Evolutionary conservation across 2,113 vertebrate species (phyloP).

Genomic region (Menura novaehollandiae): DNA sequence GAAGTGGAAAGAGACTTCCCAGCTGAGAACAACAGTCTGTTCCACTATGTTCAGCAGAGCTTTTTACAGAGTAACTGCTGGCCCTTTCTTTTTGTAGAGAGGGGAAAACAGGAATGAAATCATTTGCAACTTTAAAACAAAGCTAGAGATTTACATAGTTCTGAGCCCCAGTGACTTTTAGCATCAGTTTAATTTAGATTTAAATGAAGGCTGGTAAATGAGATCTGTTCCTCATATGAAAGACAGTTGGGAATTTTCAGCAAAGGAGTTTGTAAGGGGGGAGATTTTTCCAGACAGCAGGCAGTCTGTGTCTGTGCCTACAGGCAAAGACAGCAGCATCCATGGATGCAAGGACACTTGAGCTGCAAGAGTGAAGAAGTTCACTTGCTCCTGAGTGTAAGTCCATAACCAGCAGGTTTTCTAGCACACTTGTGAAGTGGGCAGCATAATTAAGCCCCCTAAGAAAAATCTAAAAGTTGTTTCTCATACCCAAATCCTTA

Average conservation of each 20-base stretch:
- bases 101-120: background rate
- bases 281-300: slow-evolving; percentile 21
- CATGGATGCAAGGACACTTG: background rate
- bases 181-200: slow-evolving; percentile 48
- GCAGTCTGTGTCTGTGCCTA: slow-evolving; percentile 47
- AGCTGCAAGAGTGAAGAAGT: background rate
- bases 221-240: background rate
- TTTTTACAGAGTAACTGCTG: background rate
- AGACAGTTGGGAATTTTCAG: slow-evolving; percentile 39
- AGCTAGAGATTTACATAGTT: background rate
- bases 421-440: background rate
- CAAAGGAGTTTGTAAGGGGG: background rate
- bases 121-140: background rate
- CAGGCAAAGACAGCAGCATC: slow-evolving; percentile 3
- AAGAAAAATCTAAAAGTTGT: background rate
- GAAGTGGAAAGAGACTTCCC: background rate
- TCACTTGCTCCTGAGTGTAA: background rate
- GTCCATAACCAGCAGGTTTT: background rate
- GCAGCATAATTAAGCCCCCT: background rate
- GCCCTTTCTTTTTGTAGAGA: background rate
- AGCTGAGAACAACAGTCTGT: background rate
- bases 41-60: background rate
- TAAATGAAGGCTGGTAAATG: slow-evolving; percentile 51
- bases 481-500: background rate
- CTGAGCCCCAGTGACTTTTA: slow-evolving; percentile 18